A percentile compares a stretch with the other conserved stretches of the same genome.
Evolutionary conservation across 2,797 vertebrate genomes (phyloP).

Genomic region (Chloroceryle inda): DNA sequence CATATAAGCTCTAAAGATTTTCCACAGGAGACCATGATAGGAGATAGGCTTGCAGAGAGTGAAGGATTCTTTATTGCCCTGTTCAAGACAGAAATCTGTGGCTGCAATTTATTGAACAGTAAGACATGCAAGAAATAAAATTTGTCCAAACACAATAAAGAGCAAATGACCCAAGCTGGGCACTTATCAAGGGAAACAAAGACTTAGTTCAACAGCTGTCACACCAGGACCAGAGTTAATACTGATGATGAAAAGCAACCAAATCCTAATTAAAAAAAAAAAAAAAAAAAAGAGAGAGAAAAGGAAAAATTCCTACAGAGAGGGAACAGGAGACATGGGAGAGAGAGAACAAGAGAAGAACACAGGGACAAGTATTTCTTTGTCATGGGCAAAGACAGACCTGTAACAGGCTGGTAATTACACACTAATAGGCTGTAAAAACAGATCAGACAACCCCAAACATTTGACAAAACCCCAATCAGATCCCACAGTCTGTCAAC

Average conservation of each 20-base stretch:
- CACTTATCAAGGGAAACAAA: conserved; percentile 29
- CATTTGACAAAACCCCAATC: not conserved
- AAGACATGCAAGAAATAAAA: conserved; percentile 62
- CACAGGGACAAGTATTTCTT: not conserved
- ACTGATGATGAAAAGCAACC: not conserved
- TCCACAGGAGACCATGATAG: not conserved
- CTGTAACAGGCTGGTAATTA: not conserved
- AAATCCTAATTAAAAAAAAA: not conserved
- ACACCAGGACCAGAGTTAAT: not conserved
- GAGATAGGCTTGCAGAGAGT: conserved; percentile 25
- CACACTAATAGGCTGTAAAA: not conserved
- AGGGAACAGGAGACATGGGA: not conserved
- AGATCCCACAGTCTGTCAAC: not conserved
- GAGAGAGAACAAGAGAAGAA: not conserved
- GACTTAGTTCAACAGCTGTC: conserved; percentile 28
- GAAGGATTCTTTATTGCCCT: conserved; percentile 52
- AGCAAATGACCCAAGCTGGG: conserved; percentile 17
- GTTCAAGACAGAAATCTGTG: conserved; percentile 46
- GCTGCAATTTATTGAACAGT: conserved; percentile 53
- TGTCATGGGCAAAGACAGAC: not conserved
- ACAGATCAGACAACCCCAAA: not conserved
- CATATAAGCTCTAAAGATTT: conserved; percentile 50
- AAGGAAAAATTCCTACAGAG: not conserved
- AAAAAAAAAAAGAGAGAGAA: not conserved
- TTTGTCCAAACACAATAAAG: conserved; percentile 38